phyloP scores from a whole-genome alignment of 2,888 invertebrate genomes.

The Dexiosoma caninum region DNA sequence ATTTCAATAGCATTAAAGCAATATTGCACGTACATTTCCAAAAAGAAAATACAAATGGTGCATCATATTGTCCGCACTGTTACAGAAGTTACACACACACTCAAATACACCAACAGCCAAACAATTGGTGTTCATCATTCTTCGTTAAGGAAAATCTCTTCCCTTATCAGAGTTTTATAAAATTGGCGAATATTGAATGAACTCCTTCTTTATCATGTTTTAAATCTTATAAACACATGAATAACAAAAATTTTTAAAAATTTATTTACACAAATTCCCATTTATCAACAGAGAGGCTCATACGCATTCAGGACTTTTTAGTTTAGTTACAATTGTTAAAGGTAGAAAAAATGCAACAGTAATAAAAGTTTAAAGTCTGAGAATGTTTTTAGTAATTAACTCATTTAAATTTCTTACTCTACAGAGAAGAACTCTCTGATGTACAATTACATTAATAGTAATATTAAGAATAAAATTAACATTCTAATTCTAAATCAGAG shows the following conservation, averaged over 20 bases:
- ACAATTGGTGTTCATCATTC: conserved; percentile 65
- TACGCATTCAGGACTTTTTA: neutral
- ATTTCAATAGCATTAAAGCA: neutral
- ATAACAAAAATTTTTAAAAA: neutral
- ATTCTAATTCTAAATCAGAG: too few relatives aligned
- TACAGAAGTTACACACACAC: neutral
- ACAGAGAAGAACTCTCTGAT: too few relatives aligned
- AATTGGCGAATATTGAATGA: conserved; percentile 66
- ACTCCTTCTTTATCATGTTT: conserved; percentile 58
- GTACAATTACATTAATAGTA: too few relatives aligned
- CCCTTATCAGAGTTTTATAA: conserved; percentile 62
- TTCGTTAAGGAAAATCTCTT: conserved; percentile 61
- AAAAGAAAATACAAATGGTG: conserved; percentile 21
- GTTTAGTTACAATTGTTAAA: neutral
- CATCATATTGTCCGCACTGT: conserved; percentile 60
- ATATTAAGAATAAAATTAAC: too few relatives aligned
- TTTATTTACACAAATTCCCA: neutral
- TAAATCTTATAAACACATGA: conserved; percentile 10
- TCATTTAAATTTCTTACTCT: too few relatives aligned
- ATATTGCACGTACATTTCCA: conserved; percentile 5
- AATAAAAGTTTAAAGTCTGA: too few relatives aligned
- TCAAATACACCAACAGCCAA: neutral
- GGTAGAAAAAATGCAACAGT: too few relatives aligned
- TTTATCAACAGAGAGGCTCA: neutral
- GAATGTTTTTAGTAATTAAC: too few relatives aligned